Evolutionary conservation across 2,888 invertebrate genomes (phyloP), one percentile per base, ranked within the genome.

Genomic region (Scelioninae gen. 2): DNA sequence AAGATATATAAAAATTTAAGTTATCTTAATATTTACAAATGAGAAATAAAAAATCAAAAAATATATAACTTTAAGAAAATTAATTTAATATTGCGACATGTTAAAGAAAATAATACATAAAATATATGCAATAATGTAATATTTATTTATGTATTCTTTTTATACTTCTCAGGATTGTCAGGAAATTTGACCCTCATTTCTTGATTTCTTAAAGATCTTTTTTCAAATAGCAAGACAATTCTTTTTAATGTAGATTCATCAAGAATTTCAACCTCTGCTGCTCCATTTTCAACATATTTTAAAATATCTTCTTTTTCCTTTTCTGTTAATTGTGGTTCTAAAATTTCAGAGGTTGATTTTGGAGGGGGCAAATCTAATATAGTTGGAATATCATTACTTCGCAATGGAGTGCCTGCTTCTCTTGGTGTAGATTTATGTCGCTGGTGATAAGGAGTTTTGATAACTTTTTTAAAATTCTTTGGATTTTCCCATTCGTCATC

Each of bases 151-250:
- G 37, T 52, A 15, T 46, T n/a, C 22, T 25, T 25, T 25, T 11
- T 11, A 25, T 86, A 90, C 89, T 97, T 98, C 85, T 97, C 96
- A 5, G 98, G 96, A 81, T 93, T 92, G 84, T 98, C 98, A 0
- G 97, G 95, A 86, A 96, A 98, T 87, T 99, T 99, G 10, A 99
- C 98, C 76, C 99, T 90, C 94, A 98, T 95, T 87, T 99, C 98
- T 84, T 98, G 94, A 86, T 99, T 99, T 83, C 92, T 94, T 6
- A 97, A 88, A 50, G 95, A 94, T 82, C 95, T 91, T 85, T 99
- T 98, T 83, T 99, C 99, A 88, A 98, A 97, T 74, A 95, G 91
- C 10, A 97, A 88, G 16, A 98, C 91, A 83, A 98, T 90, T 83
- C 94, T 93, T 82, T 97, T 97, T 6, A 98, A 89, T 9, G 92